Evolutionary conservation across 2,888 invertebrate species (phyloP).

Genomic region (Agrilus mali): DNA sequence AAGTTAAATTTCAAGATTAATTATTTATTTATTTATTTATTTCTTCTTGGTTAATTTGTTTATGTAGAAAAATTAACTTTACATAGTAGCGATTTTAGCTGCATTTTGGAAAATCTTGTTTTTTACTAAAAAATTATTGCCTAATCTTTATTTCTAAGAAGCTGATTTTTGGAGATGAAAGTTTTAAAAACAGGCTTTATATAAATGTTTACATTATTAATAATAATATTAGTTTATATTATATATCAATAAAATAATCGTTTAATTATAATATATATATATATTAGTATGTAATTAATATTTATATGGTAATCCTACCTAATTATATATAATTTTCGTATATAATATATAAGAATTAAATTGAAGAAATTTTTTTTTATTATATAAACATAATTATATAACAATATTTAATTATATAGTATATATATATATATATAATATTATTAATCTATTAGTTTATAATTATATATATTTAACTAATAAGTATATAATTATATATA

Average conservation of each 20-base stretch:
- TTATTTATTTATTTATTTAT: conserved; percentile 9
- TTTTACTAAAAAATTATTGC: neutral
- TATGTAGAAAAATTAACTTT: neutral
- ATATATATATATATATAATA: no score
- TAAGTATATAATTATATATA: no score
- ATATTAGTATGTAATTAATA: conserved; percentile 9
- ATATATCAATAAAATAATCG: conserved; percentile 5
- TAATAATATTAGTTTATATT: conserved; percentile 1
- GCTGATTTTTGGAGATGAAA: no score
- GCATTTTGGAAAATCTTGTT: neutral
- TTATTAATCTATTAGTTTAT: no score
- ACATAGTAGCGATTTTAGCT: neutral
- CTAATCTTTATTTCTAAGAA: no score
- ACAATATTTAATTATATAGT: no score
- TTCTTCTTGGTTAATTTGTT: no score
- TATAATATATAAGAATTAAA: conserved; percentile 7
- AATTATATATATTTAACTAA: no score
- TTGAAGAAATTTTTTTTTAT: no score
- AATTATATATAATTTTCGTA: conserved; percentile 3
- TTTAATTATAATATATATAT: conserved; percentile 6
- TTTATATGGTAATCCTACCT: conserved; percentile 7
- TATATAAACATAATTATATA: no score
- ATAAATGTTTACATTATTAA: neutral
- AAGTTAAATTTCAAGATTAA: conserved; percentile 6
- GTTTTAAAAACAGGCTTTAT: no score